Evolutionary conservation across 2,888 invertebrate species (phyloP).

Genomic region (Escarpia spicata): DNA sequence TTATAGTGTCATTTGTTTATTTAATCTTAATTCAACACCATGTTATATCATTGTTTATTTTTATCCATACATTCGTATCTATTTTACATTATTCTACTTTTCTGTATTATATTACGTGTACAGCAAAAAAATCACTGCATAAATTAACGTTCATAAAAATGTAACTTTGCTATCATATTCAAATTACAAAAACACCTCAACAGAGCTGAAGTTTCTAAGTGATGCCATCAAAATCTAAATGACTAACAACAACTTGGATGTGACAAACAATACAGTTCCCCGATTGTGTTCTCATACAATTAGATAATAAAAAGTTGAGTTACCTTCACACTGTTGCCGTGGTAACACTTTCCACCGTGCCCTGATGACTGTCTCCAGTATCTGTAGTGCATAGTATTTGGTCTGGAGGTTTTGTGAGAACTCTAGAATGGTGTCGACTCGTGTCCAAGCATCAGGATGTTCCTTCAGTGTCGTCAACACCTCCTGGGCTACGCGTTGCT

Average conservation of each 20-base stretch:
- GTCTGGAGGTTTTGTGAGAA: constrained; percentile 96
- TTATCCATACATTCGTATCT: too few species aligned
- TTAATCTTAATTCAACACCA: too few species aligned
- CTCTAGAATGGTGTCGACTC: constrained; percentile 98
- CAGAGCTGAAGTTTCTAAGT: not conserved
- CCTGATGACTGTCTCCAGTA: constrained; percentile 98
- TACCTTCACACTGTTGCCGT: constrained; percentile 92
- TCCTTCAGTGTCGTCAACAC: constrained; percentile 94
- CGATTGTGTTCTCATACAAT: constrained; percentile 7
- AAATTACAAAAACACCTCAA: not conserved
- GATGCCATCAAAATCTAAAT: not conserved
- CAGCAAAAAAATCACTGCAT: not conserved
- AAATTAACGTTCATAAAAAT: not conserved
- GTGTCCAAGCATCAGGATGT: constrained; percentile 98
- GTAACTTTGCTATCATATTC: not conserved
- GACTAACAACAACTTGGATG: not conserved
- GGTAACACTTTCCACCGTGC: constrained; percentile 99
- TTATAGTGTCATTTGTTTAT: too few species aligned
- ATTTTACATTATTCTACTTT: too few species aligned
- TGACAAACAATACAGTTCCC: not conserved
- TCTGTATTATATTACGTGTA: too few species aligned
- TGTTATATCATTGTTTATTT: too few species aligned
- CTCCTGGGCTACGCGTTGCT: constrained; percentile 83
- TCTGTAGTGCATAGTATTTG: constrained; percentile 99
- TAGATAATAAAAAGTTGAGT: not conserved